These are phyloP conservation scores for Eumerus sabulonum DNA, from an alignment of 2,888 invertebrate species.

Conservation along the genomic window DNA sequence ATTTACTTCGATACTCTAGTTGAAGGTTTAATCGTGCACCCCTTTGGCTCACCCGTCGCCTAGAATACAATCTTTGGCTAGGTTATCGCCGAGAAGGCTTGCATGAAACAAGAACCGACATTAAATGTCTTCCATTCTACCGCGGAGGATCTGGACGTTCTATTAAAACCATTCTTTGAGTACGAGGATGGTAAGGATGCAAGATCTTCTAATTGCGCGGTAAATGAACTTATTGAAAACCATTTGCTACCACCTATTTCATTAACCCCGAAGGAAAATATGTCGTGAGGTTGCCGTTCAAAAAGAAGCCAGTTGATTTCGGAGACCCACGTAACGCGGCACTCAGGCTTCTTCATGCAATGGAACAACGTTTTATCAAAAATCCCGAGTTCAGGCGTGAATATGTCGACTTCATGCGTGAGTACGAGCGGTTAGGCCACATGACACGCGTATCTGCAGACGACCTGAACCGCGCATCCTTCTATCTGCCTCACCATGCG, in stretches of 20 bases:
- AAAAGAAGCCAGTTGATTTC: no score
- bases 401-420: no score
- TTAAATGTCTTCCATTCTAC: slow-evolving; percentile 12
- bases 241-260: slow-evolving; percentile 15
- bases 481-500: no score
- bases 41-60: slow-evolving; percentile 7
- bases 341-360: no score
- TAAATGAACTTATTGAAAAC: slow-evolving; percentile 28
- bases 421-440: no score
- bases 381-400: no score
- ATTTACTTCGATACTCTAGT: slow-evolving; percentile 23
- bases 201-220: not conserved
- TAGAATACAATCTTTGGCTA: slow-evolving; percentile 40
- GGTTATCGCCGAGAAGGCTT: slow-evolving; percentile 28
- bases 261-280: slow-evolving; percentile 22
- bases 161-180: slow-evolving; percentile 27
- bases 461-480: no score
- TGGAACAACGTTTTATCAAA: no score
- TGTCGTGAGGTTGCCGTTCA: no score
- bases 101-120: not conserved
- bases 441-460: no score
- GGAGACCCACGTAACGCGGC: slow-evolving; percentile 8
- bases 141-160: slow-evolving; percentile 5
- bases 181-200: slow-evolving; percentile 1
- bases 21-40: slow-evolving; percentile 21